A percentile compares a stretch with the other conserved stretches of the same genome.
These are phyloP conservation scores for Erebia ligea DNA, from an alignment of 2,888 invertebrate species.

Conservation along the genomic window DNA sequence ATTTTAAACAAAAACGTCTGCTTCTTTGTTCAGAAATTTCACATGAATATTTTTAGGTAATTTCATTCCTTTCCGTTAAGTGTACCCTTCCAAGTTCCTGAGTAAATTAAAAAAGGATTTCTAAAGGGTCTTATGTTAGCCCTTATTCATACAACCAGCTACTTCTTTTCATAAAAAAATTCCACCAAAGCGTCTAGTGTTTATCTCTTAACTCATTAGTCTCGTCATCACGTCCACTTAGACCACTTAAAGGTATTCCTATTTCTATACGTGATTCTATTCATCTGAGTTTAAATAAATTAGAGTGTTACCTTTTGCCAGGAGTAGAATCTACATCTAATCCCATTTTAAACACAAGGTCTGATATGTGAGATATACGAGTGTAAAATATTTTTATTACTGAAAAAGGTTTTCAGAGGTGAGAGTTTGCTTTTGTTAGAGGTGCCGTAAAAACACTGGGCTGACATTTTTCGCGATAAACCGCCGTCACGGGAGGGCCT, in stretches of 20 bases:
- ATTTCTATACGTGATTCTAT: conserved; percentile 36
- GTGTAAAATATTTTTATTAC: conserved; percentile 68
- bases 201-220: conserved; percentile 41
- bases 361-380: conserved; percentile 32
- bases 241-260: conserved; percentile 32
- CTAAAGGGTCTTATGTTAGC: conserved; percentile 19
- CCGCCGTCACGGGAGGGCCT: conserved; percentile 61
- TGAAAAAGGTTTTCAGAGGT: conserved; percentile 63
- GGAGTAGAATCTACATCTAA: conserved; percentile 23
- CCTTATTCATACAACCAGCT: conserved; percentile 28
- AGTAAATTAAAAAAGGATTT: conserved; percentile 15
- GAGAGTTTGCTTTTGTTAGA: conserved; percentile 74
- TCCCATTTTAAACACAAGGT: conserved; percentile 10
- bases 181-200: conserved; percentile 33
- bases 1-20: background rate
- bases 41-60: conserved; percentile 1
- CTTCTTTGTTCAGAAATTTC: background rate
- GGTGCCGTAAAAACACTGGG: conserved; percentile 65
- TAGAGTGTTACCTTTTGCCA: conserved; percentile 28
- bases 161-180: conserved; percentile 34
- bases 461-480: conserved; percentile 76
- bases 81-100: background rate
- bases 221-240: conserved; percentile 40
- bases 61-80: conserved; percentile 4
- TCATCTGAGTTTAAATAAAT: conserved; percentile 30